Evolutionary conservation across 2,888 invertebrate species (phyloP), one percentile per base, ranked within the genome.

Genomic region (Prenolepis imparis): DNA sequence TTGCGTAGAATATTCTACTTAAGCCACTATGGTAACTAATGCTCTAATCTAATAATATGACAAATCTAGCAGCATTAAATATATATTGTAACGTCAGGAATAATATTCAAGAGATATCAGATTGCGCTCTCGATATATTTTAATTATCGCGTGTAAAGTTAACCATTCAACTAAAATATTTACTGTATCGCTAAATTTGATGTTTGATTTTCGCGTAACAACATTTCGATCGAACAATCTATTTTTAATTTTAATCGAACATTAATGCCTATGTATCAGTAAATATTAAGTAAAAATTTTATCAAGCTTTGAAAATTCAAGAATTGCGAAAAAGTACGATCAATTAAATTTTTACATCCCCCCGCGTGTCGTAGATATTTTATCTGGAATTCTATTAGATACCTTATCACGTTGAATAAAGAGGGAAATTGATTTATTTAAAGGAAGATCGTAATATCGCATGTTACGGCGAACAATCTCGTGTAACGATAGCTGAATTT

Each of bases 1-100:
- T 57, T 57, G 55, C 55, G 21, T 72, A 32, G 55, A 77, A 77
- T 77, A 77, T 77, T 77, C 77, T 72, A 77, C 28, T 24, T 21
- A 9, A 77, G 55, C 77, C 39, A 57, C 73, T 12, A 24, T n/a
- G 28, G 39, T 41, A n/a, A 21, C 36, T 36, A 5, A 4, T 36
- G 5, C 36, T 36, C 28, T 39, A 52, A 32, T 68, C 9, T 5
- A 39, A 55, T 44, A 15, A 15, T 21, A 21, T n/a, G n/a, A n/a
- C 48, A 18, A 41, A 32, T 28, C 36, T 36, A 21, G 18, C 6
- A 55, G 28, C 36, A 24, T 68, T 48, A 74, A 32, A 24, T 67
- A 21, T 67, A 4, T 48, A 36, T 52, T 41, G 73, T 6, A 48
- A 2, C n/a, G n/a, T 52, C 12, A 15, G 18, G 73, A 63, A 73